Conservation (phyloP, 2,797 vertebrate species). For the Poecilia gillii region DNA sequence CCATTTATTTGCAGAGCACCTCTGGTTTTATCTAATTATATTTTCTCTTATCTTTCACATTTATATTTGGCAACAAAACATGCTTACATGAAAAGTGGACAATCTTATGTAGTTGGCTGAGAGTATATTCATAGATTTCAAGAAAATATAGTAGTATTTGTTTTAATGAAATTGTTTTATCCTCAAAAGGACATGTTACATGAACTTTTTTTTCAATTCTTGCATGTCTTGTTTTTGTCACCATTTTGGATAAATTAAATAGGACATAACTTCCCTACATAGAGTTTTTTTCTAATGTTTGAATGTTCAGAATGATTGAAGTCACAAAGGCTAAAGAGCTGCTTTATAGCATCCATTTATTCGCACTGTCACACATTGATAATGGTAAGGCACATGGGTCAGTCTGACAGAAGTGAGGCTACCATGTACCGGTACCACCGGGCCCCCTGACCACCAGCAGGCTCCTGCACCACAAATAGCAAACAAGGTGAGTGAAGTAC, state of each 20-base stretch:
- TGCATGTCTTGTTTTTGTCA: neutral
- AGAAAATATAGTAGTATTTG: neutral
- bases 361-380: neutral
- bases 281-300: neutral
- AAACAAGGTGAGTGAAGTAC: neutral
- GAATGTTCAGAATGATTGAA: neutral
- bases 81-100: neutral
- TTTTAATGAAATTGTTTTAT: neutral
- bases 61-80: slow-evolving; percentile 23
- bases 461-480: too few relatives aligned
- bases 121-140: neutral
- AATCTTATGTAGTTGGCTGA: neutral
- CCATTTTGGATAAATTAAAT: neutral
- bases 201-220: neutral
- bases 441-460: too few relatives aligned
- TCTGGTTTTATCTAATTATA: slow-evolving; percentile 29
- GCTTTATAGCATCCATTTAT: neutral
- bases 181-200: neutral
- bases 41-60: slow-evolving; percentile 29
- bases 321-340: neutral
- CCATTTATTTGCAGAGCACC: slow-evolving; percentile 10
- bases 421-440: neutral
- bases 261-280: neutral
- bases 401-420: neutral
- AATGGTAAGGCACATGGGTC: neutral